These are phyloP conservation scores for Microcebus murinus DNA, from an alignment of 2,113 vertebrate species.

Conservation along the genomic window DNA sequence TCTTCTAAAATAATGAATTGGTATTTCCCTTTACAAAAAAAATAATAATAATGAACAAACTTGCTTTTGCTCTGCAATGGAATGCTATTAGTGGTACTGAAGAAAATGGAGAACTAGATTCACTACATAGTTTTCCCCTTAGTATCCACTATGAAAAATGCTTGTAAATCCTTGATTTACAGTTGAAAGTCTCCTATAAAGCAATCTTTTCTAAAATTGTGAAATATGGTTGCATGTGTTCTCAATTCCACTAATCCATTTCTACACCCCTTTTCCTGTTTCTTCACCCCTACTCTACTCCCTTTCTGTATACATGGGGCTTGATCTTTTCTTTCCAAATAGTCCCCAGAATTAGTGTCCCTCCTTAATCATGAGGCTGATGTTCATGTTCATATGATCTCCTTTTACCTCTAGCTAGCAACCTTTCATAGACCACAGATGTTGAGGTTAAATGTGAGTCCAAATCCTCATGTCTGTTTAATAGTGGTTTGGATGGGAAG, in stretches of 20 bases:
- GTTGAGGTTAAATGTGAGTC: accelerated
- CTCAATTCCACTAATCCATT: neutral
- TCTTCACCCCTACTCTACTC: neutral
- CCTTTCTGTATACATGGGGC: neutral
- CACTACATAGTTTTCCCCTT: neutral
- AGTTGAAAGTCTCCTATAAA: neutral
- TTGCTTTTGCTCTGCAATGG: neutral
- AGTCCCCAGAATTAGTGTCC: neutral
- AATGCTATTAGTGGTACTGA: neutral
- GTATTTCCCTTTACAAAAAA: neutral
- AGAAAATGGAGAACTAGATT: neutral
- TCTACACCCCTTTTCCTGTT: neutral
- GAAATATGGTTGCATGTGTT: neutral
- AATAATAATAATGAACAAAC: neutral
- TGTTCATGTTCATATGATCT: too few relatives aligned
- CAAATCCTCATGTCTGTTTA: neutral
- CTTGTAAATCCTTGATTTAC: neutral
- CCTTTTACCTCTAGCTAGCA: neutral
- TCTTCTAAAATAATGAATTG: neutral
- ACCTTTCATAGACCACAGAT: neutral
- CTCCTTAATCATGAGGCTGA: neutral
- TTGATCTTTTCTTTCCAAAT: neutral
- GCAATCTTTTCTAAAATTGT: neutral
- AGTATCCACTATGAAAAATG: neutral
- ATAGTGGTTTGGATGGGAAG: neutral